Conservation (phyloP, 2,888 invertebrate species). For the Agrenia bidenticulata region DNA sequence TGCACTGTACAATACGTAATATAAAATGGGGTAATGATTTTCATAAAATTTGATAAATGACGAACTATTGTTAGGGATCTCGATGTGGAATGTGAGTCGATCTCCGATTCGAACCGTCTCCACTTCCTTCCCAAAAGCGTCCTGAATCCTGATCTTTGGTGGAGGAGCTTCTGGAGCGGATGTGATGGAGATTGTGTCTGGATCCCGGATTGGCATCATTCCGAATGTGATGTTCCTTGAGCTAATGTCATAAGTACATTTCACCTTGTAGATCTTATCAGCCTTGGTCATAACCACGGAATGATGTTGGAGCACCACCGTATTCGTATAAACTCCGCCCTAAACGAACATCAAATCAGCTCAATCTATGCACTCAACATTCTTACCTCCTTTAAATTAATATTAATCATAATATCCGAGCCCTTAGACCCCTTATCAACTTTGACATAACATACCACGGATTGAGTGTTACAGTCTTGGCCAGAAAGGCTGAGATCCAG, state of each 20-base stretch:
- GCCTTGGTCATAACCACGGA: constrained; percentile 96
- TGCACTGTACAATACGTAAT: no score
- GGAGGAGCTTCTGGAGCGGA: constrained; percentile 93
- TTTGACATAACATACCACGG: constrained; percentile 74
- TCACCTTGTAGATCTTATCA: constrained; percentile 93
- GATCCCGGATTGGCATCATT: constrained; percentile 95
- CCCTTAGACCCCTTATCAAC: no score
- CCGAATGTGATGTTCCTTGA: constrained; percentile 95
- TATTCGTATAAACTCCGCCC: constrained; percentile 91
- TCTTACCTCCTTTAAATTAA: no score
- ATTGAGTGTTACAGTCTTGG: constrained; percentile 93
- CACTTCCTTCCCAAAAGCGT: constrained; percentile 81
- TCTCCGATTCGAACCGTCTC: constrained; percentile 93
- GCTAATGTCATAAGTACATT: constrained; percentile 94
- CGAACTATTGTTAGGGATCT: constrained; percentile 94
- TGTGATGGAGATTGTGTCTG: constrained; percentile 93
- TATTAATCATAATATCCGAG: no score
- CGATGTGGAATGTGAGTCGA: constrained; percentile 90
- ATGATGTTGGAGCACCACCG: constrained; percentile 90
- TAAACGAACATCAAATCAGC: constrained; percentile 56
- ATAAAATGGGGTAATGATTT: neutral
- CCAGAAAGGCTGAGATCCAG: constrained; percentile 90
- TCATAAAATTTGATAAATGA: constrained; percentile 37
- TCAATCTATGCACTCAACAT: neutral
- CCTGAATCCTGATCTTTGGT: constrained; percentile 87